Evolutionary conservation across 2,888 invertebrate genomes (phyloP).

Genomic region (Seladonia tumulorum): DNA sequence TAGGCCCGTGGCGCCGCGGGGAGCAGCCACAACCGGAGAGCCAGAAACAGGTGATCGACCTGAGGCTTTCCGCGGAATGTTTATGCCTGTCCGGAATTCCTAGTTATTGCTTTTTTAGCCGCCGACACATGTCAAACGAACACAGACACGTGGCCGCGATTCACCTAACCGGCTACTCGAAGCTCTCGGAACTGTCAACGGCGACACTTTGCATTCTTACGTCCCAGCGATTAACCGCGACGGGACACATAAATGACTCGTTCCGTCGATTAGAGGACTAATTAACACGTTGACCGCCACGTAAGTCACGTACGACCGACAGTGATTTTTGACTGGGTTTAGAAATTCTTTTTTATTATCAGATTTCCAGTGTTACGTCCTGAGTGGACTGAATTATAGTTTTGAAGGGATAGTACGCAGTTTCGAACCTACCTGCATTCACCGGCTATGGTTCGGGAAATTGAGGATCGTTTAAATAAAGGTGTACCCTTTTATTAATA

Average conservation of each 20-base stretch:
- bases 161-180: neutral
- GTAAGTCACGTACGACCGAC: no score
- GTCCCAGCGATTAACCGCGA: neutral
- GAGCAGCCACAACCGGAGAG: constrained; percentile 49
- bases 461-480: no score
- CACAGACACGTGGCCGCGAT: neutral
- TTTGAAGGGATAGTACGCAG: no score
- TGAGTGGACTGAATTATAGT: no score
- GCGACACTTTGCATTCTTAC: neutral
- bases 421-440: no score
- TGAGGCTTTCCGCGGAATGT: constrained; percentile 62
- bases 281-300: no score
- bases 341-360: no score
- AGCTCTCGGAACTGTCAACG: neutral
- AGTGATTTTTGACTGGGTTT: no score
- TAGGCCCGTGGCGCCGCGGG: constrained; percentile 57
- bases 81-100: constrained; percentile 24
- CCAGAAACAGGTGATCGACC: constrained; percentile 69
- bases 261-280: neutral
- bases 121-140: no score
- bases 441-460: no score
- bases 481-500: no score
- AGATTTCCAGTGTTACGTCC: no score
- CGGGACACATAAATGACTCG: neutral
- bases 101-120: constrained; percentile 17